A percentile compares a stretch with the other conserved stretches of the same genome.
Evolutionary conservation across 2,113 vertebrate genomes (phyloP).

Genomic region (Poicephalus meyeri): DNA sequence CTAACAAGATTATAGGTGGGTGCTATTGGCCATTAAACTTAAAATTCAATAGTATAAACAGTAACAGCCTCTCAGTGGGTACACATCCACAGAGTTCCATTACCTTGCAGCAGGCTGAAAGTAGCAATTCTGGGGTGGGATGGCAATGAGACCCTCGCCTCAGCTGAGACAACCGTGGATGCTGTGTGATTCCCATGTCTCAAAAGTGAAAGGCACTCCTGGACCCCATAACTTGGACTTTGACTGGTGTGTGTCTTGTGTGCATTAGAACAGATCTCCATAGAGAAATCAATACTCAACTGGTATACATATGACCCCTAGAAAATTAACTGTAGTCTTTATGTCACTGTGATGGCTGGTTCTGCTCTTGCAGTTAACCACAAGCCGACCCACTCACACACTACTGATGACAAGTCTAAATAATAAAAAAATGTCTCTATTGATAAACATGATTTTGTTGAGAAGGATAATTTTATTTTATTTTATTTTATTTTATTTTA

Average conservation of each 20-base stretch:
- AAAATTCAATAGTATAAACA: background rate
- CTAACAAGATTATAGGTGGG: background rate
- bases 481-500: no score
- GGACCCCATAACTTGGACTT: accelerated
- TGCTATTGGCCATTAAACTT: background rate
- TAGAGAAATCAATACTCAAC: background rate
- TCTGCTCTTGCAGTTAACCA: background rate
- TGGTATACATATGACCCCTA: background rate
- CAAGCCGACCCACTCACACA: background rate
- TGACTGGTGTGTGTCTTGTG: background rate
- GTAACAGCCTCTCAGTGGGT: background rate
- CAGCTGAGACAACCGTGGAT: background rate
- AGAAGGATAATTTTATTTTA: no score
- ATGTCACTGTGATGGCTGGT: background rate
- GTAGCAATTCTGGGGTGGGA: background rate
- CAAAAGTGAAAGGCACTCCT: background rate
- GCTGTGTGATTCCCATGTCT: background rate
- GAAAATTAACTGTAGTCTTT: background rate
- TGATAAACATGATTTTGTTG: background rate
- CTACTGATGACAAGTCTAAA: background rate
- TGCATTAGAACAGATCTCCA: background rate
- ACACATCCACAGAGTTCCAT: accelerated
- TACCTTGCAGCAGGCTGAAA: background rate
- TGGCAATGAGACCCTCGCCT: accelerated
- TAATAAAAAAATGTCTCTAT: background rate